Percentiles rank a stretch among this genome's conserved stretches.
These are phyloP conservation scores for Potorous gilbertii DNA, from an alignment of 2,797 vertebrate genomes.

Conservation along the genomic window DNA sequence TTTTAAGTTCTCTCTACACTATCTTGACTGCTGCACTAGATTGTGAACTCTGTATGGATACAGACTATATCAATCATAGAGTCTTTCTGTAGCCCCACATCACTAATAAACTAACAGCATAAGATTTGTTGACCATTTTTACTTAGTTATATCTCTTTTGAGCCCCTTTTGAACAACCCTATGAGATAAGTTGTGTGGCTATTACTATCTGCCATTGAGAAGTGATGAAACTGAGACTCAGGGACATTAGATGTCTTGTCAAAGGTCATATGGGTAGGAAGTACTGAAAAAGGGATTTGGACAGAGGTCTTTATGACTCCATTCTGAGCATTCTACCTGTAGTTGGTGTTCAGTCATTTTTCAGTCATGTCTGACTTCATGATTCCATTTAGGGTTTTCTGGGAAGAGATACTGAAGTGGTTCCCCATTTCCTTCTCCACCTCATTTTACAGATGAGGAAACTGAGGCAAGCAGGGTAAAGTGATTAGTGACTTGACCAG, in stretches of 20 bases:
- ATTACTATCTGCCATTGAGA: neutral
- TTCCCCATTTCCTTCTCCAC: neutral
- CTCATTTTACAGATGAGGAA: neutral
- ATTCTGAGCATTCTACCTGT: neutral
- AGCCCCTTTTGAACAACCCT: neutral
- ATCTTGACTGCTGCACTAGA: too few relatives aligned
- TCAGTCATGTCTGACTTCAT: too few relatives aligned
- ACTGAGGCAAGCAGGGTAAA: neutral
- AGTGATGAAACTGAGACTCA: neutral
- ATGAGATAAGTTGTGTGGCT: neutral
- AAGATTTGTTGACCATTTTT: neutral
- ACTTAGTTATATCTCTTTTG: neutral
- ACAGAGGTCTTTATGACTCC: neutral
- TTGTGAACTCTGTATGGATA: neutral
- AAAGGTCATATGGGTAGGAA: neutral
- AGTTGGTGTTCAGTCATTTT: neutral
- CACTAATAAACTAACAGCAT: neutral
- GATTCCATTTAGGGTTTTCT: neutral
- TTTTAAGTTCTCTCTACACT: neutral
- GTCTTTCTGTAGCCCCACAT: too few relatives aligned
- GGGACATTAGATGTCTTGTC: neutral
- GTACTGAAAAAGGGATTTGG: neutral
- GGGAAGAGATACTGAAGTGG: neutral
- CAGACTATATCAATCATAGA: neutral
- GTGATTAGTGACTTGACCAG: neutral